Base-by-base conservation (phyloP, 2,888 invertebrate genomes). In the Byasa hedistus region DNA sequence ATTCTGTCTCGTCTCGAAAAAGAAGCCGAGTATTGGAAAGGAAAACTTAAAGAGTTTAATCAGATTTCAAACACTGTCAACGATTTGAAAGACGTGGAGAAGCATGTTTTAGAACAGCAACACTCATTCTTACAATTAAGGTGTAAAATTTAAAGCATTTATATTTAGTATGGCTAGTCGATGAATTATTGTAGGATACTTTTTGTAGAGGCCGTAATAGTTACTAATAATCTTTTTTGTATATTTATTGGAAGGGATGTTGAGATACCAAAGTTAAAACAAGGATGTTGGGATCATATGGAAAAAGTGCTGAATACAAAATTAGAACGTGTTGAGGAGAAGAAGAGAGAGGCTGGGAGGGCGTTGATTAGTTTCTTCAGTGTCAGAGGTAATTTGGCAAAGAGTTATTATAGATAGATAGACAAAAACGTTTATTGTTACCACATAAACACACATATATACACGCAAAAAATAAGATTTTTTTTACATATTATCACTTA, bases 311-410 rank as follows among this genome's bases (percentile, higher is more conserved):
- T 32, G 60, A 62, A 8, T 21, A 61, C 8, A 15, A 73, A 71
- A 52, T 66, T 72, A 57, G 64, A 69, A 57, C 60, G 64, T n/a
- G 66, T 87, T 4, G 71, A 77, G 22, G 66, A 76, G 10, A 76
- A 75, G 52, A 74, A 79, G 12, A 19, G 72, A 0, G 73, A 81
- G n/a, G 79, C 78, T 21, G 75, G 80, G 2, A 83, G 72, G 66
- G 69, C 81, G 10, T 66, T 89, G 57, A 62, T 87, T 0, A 86
- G 87, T 12, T 85, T 84, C 69, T 86, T 88, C 65, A 71, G 72
- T 57, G 76, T 83, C 17, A 77, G 76, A 82, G 88, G 89, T 87
- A 72, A 60, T 44, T 21, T 17, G 0, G 39, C 15, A 10, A 12
- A 5, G 27, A 4, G 5, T 27, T n/a, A n/a, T n/a, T n/a, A n/a